Evolutionary conservation across 2,797 vertebrate genomes (phyloP).

Genomic region (Philypnodon macrostomus): DNA sequence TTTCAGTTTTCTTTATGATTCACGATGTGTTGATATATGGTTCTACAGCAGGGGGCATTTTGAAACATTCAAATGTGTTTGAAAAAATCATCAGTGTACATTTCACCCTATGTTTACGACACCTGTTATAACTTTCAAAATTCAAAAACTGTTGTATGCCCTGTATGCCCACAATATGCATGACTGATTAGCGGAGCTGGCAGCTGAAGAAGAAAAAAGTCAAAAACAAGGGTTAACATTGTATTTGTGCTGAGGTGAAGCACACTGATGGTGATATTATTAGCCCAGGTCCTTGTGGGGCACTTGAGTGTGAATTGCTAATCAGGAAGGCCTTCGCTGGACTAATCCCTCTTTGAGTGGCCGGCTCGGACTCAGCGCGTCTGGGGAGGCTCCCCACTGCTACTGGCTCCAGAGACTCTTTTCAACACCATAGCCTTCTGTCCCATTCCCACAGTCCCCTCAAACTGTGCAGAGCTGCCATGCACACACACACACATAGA

Average conservation of each 20-base stretch:
- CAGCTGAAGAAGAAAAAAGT: constrained; percentile 18
- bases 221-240: constrained; percentile 51
- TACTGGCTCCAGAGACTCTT: constrained; percentile 90
- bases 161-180: no score
- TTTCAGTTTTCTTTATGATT: no score
- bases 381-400: constrained; percentile 93
- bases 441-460: constrained; percentile 97
- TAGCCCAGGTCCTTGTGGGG: constrained; percentile 85
- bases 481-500: constrained; percentile 71
- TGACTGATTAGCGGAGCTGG: constrained; percentile 25
- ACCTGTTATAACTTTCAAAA: not conserved
- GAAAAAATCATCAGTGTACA: no score
- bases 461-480: constrained; percentile 79
- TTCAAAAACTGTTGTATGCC: not conserved
- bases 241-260: constrained; percentile 54
- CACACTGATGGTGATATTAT: constrained; percentile 86
- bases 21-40: no score
- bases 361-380: constrained; percentile 86
- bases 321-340: constrained; percentile 87
- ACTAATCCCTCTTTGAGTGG: constrained; percentile 98
- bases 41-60: no score
- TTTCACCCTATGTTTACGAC: no score
- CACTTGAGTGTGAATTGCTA: constrained; percentile 95
- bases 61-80: no score
- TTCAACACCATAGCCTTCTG: constrained; percentile 86